Evolutionary conservation across 2,888 invertebrate genomes (phyloP).

Genomic region (Lithosia quadra): DNA sequence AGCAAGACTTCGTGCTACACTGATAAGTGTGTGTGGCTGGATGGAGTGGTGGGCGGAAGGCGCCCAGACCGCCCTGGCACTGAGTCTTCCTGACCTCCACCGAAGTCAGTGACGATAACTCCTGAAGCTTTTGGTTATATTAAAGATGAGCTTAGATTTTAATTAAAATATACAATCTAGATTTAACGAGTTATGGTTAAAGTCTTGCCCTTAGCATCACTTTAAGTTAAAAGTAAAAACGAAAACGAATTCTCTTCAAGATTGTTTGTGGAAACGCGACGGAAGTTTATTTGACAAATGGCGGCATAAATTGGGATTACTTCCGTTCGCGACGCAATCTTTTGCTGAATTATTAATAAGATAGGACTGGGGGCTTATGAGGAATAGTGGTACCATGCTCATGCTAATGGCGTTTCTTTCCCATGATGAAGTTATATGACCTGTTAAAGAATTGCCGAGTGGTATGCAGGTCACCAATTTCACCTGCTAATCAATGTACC

Average conservation of each 20-base stretch:
- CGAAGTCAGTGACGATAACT: too few species aligned
- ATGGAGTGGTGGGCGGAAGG: too few species aligned
- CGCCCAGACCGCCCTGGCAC: too few species aligned
- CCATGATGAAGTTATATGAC: neutral
- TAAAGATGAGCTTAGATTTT: too few species aligned
- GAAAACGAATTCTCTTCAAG: neutral
- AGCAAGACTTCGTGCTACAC: too few species aligned
- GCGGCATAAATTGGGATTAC: conserved; percentile 10
- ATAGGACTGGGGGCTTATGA: neutral
- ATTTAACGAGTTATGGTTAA: neutral
- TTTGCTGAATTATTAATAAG: neutral
- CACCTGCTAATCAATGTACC: too few species aligned
- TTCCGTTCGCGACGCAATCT: neutral
- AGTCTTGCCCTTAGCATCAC: neutral
- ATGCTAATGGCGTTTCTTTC: neutral
- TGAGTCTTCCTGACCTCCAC: too few species aligned
- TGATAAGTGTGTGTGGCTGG: too few species aligned
- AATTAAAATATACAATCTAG: neutral
- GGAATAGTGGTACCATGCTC: neutral
- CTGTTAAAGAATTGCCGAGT: neutral
- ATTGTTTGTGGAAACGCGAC: conserved; percentile 4
- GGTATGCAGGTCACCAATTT: too few species aligned
- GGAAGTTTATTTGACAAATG: conserved; percentile 8
- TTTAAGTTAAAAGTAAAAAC: neutral
- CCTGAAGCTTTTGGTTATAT: too few species aligned